These are phyloP conservation scores for Todus mexicanus DNA, from an alignment of 2,797 vertebrate genomes.

Conservation along the genomic window DNA sequence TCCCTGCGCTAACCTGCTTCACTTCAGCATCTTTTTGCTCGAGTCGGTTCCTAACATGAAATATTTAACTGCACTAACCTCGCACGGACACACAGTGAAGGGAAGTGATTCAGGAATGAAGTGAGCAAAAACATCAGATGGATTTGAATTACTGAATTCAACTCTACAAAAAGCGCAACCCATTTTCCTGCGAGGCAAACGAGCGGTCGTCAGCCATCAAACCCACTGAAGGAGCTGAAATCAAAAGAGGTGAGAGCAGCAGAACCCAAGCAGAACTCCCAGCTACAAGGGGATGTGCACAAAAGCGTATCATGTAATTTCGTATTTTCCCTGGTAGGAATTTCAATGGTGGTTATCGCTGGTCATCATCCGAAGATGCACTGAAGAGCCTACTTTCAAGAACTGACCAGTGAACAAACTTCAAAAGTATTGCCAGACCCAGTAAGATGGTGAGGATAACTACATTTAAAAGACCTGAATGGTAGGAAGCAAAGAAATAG, in stretches of 20 bases:
- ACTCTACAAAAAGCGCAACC: not conserved
- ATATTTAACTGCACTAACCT: not conserved
- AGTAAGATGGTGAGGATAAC: slow-evolving; percentile 75
- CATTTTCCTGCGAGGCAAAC: not conserved
- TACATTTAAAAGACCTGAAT: slow-evolving; percentile 65
- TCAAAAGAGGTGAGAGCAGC: slow-evolving; percentile 47
- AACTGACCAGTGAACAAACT: slow-evolving; percentile 51
- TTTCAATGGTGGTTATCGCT: slow-evolving; percentile 8
- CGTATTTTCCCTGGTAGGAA: not conserved
- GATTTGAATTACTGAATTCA: not conserved
- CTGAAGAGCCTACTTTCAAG: slow-evolving; percentile 21
- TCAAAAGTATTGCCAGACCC: slow-evolving; percentile 51
- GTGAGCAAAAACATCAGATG: not conserved
- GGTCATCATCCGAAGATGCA: slow-evolving; percentile 1
- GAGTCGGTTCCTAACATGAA: not conserved
- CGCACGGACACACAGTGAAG: not conserved
- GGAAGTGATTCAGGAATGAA: not conserved
- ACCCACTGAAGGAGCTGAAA: slow-evolving; percentile 41
- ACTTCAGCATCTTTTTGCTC: not conserved
- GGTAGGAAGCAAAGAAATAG: slow-evolving; percentile 57
- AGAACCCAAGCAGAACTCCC: slow-evolving; percentile 24
- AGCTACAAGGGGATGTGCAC: not conserved
- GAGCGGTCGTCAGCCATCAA: not conserved
- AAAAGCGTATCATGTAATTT: not conserved
- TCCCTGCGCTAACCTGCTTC: not conserved